Conservation (phyloP, 2,113 vertebrate species). For the Lonchura striata region DNA sequence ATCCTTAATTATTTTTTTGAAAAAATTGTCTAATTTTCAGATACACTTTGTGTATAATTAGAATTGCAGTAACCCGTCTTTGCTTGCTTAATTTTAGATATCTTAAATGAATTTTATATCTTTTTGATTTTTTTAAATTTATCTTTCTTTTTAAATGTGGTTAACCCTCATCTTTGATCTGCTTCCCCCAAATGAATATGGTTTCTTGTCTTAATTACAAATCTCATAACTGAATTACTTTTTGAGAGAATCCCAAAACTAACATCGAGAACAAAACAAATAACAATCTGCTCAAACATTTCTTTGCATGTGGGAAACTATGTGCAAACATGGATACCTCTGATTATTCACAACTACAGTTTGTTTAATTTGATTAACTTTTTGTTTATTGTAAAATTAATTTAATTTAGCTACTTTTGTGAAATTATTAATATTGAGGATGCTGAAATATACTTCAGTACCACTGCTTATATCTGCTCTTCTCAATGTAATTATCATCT, state of each 20-base stretch:
- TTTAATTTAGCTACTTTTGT: background rate
- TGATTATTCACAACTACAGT: conserved; percentile 2
- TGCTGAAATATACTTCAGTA: conserved; percentile 5
- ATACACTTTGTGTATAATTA: conserved; percentile 70
- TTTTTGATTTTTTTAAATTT: conserved; percentile 49
- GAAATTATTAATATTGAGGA: background rate
- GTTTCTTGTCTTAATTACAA: conserved; percentile 62
- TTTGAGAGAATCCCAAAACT: conserved; percentile 23
- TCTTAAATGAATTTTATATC: conserved; percentile 60
- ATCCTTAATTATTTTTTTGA: conserved; percentile 66
- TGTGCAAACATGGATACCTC: conserved; percentile 58
- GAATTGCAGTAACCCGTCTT: conserved; percentile 62
- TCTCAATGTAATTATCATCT: background rate
- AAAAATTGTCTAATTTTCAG: conserved; percentile 56
- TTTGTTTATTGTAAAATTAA: background rate
- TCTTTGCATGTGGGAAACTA: conserved; percentile 39
- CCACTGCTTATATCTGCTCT: conserved; percentile 2
- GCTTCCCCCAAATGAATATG: conserved; percentile 27
- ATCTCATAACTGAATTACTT: conserved; percentile 55
- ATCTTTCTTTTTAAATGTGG: conserved; percentile 45
- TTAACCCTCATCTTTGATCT: background rate
- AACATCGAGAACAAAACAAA: conserved; percentile 7
- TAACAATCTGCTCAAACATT: conserved; percentile 9
- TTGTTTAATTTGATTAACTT: conserved; percentile 16
- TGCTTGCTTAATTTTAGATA: conserved; percentile 65